Percentiles rank a stretch among this genome's conserved stretches.
Conservation (phyloP, 2,113 vertebrate species). For the Pogonocichla stellata region DNA sequence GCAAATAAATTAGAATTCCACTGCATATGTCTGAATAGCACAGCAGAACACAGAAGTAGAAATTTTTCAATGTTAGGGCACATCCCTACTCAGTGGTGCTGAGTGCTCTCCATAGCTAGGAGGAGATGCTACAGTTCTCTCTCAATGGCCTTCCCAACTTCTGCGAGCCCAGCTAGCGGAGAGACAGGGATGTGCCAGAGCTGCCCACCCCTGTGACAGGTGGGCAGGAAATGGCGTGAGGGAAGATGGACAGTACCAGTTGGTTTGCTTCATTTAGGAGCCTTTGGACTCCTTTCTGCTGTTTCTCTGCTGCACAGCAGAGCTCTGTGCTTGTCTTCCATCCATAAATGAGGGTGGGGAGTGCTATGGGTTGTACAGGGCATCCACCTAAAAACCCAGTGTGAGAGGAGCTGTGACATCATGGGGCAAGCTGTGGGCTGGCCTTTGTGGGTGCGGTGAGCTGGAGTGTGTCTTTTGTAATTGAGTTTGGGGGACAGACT, state of each 20-base stretch:
- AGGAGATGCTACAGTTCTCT: background rate
- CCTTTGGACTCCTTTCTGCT: background rate
- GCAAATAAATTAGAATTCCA: background rate
- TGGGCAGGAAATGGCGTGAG: background rate
- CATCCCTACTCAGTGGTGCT: rapidly evolving
- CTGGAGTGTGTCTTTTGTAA: rapidly evolving
- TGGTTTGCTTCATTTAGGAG: background rate
- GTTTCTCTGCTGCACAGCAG: background rate
- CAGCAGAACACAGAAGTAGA: background rate
- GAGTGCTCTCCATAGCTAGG: background rate
- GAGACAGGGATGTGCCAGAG: background rate
- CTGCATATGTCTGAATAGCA: rapidly evolving
- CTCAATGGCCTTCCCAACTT: background rate
- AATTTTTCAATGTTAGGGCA: background rate
- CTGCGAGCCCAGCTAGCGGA: background rate
- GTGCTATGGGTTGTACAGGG: rapidly evolving
- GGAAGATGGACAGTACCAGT: background rate
- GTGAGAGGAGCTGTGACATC: background rate
- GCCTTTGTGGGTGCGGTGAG: rapidly evolving
- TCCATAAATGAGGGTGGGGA: background rate
- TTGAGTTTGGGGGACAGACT: background rate
- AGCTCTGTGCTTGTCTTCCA: background rate
- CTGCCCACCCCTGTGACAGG: background rate
- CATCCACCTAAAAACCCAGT: background rate
- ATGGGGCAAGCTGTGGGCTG: background rate